Evolutionary conservation across 2,113 vertebrate genomes (phyloP).

Genomic region (Hipposideros armiger): DNA sequence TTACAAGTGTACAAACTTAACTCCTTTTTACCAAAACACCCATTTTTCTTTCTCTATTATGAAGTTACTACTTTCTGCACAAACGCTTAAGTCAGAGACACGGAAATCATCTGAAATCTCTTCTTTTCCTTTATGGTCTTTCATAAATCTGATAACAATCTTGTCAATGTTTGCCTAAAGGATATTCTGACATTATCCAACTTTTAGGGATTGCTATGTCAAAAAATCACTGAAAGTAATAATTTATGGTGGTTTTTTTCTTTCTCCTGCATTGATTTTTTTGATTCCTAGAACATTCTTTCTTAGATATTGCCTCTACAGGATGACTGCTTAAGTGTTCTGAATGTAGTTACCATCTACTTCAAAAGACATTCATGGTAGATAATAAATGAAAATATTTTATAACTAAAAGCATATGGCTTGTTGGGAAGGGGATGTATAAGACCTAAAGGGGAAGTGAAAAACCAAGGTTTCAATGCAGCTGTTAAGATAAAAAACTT

Average conservation of each 20-base stretch:
- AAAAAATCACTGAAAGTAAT: neutral
- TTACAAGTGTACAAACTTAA: neutral
- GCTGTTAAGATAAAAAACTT: neutral
- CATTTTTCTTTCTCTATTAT: neutral
- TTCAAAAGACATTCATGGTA: neutral
- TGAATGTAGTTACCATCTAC: neutral
- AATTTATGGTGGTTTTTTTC: neutral
- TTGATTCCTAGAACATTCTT: neutral
- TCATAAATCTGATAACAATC: neutral
- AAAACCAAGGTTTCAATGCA: neutral
- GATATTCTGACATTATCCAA: neutral
- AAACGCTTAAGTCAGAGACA: neutral
- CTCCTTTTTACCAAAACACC: neutral
- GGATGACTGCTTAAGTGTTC: neutral
- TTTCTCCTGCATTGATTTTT: neutral
- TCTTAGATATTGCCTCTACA: neutral
- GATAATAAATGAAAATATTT: neutral
- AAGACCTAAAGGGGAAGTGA: neutral
- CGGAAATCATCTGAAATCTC: neutral
- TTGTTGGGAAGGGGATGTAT: neutral
- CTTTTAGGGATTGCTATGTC: neutral
- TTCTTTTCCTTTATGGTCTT: neutral
- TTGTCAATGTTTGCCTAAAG: neutral
- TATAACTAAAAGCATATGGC: constrained; percentile 29
- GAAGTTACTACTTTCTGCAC: neutral